Evolutionary conservation across 2,888 invertebrate genomes (phyloP), one percentile per base, ranked within the genome.

Genomic region (Chrysolina americana): DNA sequence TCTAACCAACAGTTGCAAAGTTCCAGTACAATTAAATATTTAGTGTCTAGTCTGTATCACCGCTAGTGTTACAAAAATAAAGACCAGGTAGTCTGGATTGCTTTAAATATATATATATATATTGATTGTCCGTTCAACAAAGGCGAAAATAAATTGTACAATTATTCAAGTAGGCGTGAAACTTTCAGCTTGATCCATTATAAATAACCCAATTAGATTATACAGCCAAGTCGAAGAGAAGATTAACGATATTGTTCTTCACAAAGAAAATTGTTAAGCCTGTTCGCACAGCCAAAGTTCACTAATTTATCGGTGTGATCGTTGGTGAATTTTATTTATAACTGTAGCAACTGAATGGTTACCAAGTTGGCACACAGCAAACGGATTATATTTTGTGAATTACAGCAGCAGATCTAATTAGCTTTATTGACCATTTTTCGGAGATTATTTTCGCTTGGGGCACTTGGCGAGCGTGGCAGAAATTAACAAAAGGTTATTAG

Each of bases 351-450:
- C 41, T 41, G 19, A 65, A 41, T 65, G 19, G 15, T 41, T 5
- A 13, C 56, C 21, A 21, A 44, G 15, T 68, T 68, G 68, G 68
- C 68, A 68, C 17, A 56, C 68, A 53, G n/a, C 41, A 19, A 41
- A 53, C 11, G 11, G 41, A 44, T 36, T 59, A 17, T 59, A 68
- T 41, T 13, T 19, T 53, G 21, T 21, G 50, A 28, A 66, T 50
- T 28, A 66, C 53, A 68, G 36, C 68, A 53, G 19, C 68, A 68
- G 50, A 53, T 50, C 68, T 80, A 81, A 81, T 81, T 81, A 78
- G 76, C 79, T 78, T 78, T 77, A 81, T 81, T 76, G 79, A 74
- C 75, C 79, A 78, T 79, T 79, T 78, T 79, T 76, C 76, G 78
- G 75, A 79, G 79, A 80, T 81, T 80, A 81, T 79, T 80, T 77